phyloP scores from a whole-genome alignment of 2,113 vertebrate genomes.

The Sinocyclocheilus anshuiensis region DNA sequence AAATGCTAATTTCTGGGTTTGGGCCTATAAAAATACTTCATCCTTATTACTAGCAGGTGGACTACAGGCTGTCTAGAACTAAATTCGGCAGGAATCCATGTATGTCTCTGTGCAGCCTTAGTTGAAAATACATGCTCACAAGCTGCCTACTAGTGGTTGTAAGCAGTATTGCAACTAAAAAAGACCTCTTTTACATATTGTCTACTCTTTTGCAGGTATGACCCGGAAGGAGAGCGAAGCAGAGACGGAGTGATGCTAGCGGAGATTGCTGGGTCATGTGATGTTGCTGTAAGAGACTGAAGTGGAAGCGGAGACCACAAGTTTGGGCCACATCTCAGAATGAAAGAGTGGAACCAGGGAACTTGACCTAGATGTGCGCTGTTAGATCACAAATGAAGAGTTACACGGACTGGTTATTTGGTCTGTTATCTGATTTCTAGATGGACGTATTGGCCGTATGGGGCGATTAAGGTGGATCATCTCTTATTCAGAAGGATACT shows the following conservation, averaged over 20 bases:
- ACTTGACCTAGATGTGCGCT: conserved; percentile 19
- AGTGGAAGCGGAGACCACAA: not conserved
- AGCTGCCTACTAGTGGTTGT: conserved; percentile 1
- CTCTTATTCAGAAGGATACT: conserved; percentile 39
- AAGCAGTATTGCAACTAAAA: conserved; percentile 3
- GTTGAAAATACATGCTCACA: not conserved
- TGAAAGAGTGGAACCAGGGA: not conserved
- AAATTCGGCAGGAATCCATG: not conserved
- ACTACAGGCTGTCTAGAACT: not conserved
- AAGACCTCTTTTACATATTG: not conserved
- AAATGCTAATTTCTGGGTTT: not conserved
- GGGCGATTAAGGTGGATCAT: conserved; percentile 38
- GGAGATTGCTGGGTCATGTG: conserved; percentile 48
- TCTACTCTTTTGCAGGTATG: conserved; percentile 40
- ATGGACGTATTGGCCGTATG: not conserved
- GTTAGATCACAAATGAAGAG: conserved; percentile 13
- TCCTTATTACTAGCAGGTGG: not conserved
- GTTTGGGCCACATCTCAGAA: not conserved
- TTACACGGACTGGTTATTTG: not conserved
- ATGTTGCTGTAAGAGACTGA: conserved; percentile 41
- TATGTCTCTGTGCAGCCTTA: too few relatives aligned
- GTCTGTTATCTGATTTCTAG: not conserved
- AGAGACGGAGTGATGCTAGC: conserved; percentile 74
- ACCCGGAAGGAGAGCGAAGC: conserved; percentile 75
- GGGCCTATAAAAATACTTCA: not conserved